These are phyloP conservation scores for Acanthaster planci DNA, from an alignment of 35 echinoderm and acorn worm species.

Conservation along the genomic window DNA sequence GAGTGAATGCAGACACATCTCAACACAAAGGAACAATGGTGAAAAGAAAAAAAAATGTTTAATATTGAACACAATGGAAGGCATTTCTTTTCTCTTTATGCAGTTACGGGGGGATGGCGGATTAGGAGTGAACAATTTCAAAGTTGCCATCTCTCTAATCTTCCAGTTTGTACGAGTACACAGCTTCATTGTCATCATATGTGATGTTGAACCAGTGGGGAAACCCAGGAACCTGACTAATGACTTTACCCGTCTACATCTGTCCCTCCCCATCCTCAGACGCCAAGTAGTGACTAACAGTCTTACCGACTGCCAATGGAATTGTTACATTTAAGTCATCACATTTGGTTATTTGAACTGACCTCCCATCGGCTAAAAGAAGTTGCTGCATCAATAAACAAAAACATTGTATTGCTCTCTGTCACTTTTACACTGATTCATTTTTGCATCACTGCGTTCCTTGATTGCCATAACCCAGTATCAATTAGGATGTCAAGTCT, in stretches of 20 bases:
- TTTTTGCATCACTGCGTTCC: too few relatives aligned
- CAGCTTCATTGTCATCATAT: conserved; percentile 40
- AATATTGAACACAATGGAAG: too few relatives aligned
- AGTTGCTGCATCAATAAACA: conserved; percentile 3
- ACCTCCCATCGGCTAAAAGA: neutral
- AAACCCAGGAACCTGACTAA: conserved; percentile 50
- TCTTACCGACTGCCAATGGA: neutral
- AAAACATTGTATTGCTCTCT: too few relatives aligned
- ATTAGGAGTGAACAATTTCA: too few relatives aligned
- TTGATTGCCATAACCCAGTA: too few relatives aligned
- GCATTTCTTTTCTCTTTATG: too few relatives aligned
- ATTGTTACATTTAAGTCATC: neutral
- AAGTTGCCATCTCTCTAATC: conserved; percentile 36
- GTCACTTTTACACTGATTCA: too few relatives aligned
- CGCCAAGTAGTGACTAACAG: neutral
- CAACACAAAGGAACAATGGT: too few relatives aligned
- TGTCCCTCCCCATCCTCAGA: neutral
- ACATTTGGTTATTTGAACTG: neutral
- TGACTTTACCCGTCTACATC: conserved; percentile 28
- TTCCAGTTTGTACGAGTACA: conserved; percentile 50
- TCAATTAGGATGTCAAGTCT: too few relatives aligned
- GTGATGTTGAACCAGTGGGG: conserved; percentile 49
- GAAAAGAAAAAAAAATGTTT: neutral
- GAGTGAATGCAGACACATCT: too few relatives aligned
- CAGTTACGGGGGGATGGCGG: too few relatives aligned